Evolutionary conservation across 2,113 vertebrate species (phyloP).

Genomic region (Forbesichthys agassizii): DNA sequence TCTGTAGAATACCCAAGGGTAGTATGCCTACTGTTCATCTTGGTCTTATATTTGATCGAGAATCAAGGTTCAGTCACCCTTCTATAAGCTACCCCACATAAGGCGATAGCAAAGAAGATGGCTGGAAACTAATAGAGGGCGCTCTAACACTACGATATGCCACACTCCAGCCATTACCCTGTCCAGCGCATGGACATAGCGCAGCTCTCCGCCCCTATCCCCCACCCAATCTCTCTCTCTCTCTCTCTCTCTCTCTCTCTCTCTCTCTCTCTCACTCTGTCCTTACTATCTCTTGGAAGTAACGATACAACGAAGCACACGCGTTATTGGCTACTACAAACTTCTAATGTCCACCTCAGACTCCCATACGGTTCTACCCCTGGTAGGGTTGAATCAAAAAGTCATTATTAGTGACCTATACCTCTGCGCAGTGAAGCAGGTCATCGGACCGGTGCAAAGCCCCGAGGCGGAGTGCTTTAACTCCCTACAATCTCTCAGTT

Average conservation of each 20-base stretch:
- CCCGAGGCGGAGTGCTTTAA: constrained; percentile 41
- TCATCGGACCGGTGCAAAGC: constrained; percentile 48
- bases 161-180: not conserved
- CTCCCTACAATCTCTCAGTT: not conserved
- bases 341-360: not conserved
- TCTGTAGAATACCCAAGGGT: too few species aligned
- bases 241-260: not conserved
- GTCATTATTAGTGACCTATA: constrained; percentile 47
- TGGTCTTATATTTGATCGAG: too few species aligned
- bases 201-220: not conserved
- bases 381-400: constrained; percentile 43
- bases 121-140: constrained; percentile 66
- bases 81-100: too few species aligned
- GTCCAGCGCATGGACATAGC: not conserved
- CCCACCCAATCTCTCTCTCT: not conserved
- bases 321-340: constrained; percentile 3
- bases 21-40: too few species aligned
- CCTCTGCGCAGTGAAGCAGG: constrained; percentile 38
- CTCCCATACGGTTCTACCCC: constrained; percentile 9
- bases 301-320: constrained; percentile 5
- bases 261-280: not conserved
- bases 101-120: not conserved
- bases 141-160: constrained; percentile 71
- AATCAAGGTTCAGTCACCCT: too few species aligned
- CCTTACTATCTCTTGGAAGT: too few species aligned